These are phyloP conservation scores for Sterrhoptilus dennistouni DNA, from an alignment of 2,113 vertebrate species.

Conservation along the genomic window DNA sequence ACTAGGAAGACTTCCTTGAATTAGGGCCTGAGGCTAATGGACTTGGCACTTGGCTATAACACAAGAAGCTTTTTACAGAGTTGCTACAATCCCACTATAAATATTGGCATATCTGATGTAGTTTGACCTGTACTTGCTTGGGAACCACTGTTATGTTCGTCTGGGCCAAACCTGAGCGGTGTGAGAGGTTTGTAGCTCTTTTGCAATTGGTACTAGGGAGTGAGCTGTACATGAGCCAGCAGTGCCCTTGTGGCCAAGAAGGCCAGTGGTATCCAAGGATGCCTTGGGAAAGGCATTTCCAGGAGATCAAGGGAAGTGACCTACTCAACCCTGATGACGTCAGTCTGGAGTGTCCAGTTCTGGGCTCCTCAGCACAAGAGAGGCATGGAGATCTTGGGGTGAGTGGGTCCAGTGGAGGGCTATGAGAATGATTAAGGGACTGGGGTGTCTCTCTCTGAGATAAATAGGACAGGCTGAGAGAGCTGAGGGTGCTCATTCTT, in stretches of 20 bases:
- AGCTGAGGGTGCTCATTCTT: background rate
- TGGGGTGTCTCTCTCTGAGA: background rate
- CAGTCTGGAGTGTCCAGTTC: background rate
- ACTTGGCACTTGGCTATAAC: background rate
- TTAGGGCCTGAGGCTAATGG: background rate
- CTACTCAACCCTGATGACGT: background rate
- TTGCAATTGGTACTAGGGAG: background rate
- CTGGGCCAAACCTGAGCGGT: rapidly evolving
- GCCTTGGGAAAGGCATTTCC: background rate
- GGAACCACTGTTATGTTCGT: background rate
- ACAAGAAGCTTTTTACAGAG: background rate
- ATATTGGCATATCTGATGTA: background rate
- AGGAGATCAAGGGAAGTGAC: background rate
- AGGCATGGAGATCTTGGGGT: background rate
- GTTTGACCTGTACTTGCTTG: background rate
- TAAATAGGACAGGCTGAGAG: background rate
- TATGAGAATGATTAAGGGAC: background rate
- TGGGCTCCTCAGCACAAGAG: background rate
- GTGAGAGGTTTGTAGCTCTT: background rate
- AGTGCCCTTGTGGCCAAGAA: background rate
- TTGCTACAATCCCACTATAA: background rate
- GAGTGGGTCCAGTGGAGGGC: background rate
- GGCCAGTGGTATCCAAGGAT: background rate
- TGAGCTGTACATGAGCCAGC: background rate
- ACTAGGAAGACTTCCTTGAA: background rate